Evolutionary conservation across 2,113 vertebrate species (phyloP).

Genomic region (Dolichallabes microphthalmus): DNA sequence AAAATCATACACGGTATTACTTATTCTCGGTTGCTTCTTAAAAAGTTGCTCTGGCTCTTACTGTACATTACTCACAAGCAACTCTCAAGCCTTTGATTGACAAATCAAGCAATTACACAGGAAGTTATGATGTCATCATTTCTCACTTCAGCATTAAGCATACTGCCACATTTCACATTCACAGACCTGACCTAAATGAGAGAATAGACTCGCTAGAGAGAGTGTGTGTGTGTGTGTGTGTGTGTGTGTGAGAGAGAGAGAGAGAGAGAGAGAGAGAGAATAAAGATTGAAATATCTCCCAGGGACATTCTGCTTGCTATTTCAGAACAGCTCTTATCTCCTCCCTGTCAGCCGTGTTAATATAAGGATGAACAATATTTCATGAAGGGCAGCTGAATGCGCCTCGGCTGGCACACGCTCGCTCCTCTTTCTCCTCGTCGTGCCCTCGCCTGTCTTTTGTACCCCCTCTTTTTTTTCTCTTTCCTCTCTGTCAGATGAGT

Average conservation of each 20-base stretch:
- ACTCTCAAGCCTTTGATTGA: constrained; percentile 53
- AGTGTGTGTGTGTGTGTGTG: constrained; percentile 33
- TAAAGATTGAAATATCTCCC: constrained; percentile 72
- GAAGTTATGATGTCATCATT: constrained; percentile 75
- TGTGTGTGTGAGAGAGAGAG: constrained; percentile 39
- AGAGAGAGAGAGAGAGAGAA: constrained; percentile 42
- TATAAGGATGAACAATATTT: constrained; percentile 86
- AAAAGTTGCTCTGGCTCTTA: not conserved
- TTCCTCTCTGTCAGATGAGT: constrained; percentile 70
- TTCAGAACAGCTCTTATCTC: constrained; percentile 77
- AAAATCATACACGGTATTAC: not conserved
- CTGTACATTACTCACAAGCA: not conserved
- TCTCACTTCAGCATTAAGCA: constrained; percentile 60
- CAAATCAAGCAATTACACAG: constrained; percentile 72
- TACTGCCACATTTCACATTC: constrained; percentile 68
- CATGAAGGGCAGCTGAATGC: constrained; percentile 79
- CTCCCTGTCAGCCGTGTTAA: constrained; percentile 82
- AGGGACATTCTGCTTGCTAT: constrained; percentile 74
- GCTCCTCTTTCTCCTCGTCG: constrained; percentile 65
- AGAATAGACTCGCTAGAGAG: constrained; percentile 55
- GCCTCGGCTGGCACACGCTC: constrained; percentile 72
- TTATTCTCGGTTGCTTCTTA: not conserved
- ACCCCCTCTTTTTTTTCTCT: constrained; percentile 61
- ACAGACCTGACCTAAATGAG: constrained; percentile 59
- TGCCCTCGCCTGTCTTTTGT: constrained; percentile 81